Evolutionary conservation across 2,797 vertebrate genomes (phyloP), one percentile per base, ranked within the genome.

Genomic region (Hemitrygon akajei): DNA sequence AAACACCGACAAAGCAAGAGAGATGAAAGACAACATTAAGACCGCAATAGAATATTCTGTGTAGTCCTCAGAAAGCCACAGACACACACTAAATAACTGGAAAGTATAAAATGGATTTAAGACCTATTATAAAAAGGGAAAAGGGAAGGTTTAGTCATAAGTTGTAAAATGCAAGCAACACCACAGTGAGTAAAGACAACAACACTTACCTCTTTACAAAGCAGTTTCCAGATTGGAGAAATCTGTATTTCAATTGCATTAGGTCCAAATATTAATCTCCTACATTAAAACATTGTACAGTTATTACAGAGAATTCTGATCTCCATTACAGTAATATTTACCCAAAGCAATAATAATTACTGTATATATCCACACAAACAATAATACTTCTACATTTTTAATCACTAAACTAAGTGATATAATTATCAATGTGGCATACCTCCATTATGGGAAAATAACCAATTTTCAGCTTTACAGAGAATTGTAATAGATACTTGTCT

Each of bases 101-200:
- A 97, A 97, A 94, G 97, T 7, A 94, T 97, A 97, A 94, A 97
- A 97, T 4, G 97, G 97, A 95, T 97, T 97, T 94, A 97, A 95
- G 93, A 97, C 97, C 97, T 97, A 95, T 95, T 12, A 6, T 10
- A 75, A 47, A 73, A 79, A 63, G 10, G 75, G n/a, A 66, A 93
- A 77, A 40, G 30, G 58, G 58, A 37, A 16, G n/a, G 1, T 5
- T 71, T n/a, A 80, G 37, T 10, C 10, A 69, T 69, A 89, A 9
- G 71, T 47, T 56, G 75, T 30, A 73, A 93, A 27, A 27, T 71
- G 69, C 12, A 40, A 56, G 7, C 94, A 94, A 81, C 73, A 75
- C 14, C 16, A 63, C 1, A 10, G 2, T 82, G 25, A 94, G 86
- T 71, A 93, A 94, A 94, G 91, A n/a, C 34, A 95, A 94, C 79